Base-by-base conservation (phyloP, 2,113 vertebrate genomes). In the Narcine bancroftii region DNA sequence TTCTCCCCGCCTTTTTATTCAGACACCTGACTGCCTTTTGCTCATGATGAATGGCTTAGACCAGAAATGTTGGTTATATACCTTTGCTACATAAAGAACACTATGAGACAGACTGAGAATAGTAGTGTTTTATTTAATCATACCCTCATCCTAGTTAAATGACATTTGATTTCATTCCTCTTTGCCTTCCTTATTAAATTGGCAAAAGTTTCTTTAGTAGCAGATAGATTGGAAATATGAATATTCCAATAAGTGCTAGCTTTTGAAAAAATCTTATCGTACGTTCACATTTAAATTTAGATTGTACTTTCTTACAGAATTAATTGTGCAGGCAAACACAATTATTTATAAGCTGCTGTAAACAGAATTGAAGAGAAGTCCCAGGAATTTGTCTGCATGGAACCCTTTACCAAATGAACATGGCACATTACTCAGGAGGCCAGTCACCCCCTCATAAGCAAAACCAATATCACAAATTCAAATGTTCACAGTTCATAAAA, bases 301-400 rank as follows among this genome's bases (percentile, higher is more conserved):
- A 47, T 71, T 47, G 36, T 42, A 10, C 33, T 33, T 87, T n/a
- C 81, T 60, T 63, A 87, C 15, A 36, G 81, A 85, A 85, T 81
- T 83, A 83, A 56, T 87, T 87, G 56, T 87, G 81, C 81, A 87
- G 53, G 53, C 66, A 69, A 63, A 53, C 81, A 87, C 81, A 60
- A 60, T 87, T 87, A 87, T 36, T 36, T 60, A 87, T n/a, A 60
- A 53, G 63, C 39, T 91, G 21, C 89, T 66, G 89, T 47, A 91
- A 47, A 47, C 36, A 29, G 63, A 39, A 65, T 66, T 69, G 63
- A 42, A 66, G 42, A 45, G 17, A 33, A 47, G 89, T 91, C 42
- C 89, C 45, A 7, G 21, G 63, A 91, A 69, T 91, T 36, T 33
- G 21, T 42, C 39, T 66, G 63, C 42, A 45, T 26, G 39, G 36